phyloP scores from a whole-genome alignment of 2,797 vertebrate species.

The Mus caroli region DNA sequence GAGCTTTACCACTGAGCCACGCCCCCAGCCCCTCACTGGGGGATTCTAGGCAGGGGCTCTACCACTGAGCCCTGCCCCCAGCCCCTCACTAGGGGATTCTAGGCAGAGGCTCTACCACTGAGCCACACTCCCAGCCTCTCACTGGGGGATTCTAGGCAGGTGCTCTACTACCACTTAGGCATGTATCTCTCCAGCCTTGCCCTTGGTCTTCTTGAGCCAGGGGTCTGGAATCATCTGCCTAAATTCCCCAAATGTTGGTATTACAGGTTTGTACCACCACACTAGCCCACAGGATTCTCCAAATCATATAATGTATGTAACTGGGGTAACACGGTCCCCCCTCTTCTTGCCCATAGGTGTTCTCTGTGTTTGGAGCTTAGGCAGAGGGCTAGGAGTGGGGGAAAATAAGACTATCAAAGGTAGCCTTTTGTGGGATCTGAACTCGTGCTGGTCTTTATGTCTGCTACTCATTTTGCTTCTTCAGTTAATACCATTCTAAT shows the following conservation, averaged over 20 bases:
- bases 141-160: background rate
- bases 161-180: background rate
- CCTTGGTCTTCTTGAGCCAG: background rate
- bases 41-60: background rate
- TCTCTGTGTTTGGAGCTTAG: background rate
- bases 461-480: background rate
- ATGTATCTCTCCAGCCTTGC: background rate
- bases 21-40: background rate
- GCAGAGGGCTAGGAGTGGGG: background rate
- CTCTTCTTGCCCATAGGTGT: background rate
- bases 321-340: conserved; percentile 74
- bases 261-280: too few relatives aligned
- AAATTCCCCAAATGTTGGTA: background rate
- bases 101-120: background rate
- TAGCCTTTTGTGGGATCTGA: background rate
- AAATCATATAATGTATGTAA: conserved; percentile 61
- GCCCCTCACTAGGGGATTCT: background rate
- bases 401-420: accelerated
- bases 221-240: background rate
- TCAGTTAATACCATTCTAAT: background rate
- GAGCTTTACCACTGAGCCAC: background rate
- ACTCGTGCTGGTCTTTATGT: background rate
- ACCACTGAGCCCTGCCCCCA: background rate
- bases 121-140: too few relatives aligned
- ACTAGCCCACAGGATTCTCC: conserved; percentile 59